Evolutionary conservation across 2,113 vertebrate species (phyloP), one percentile per base, ranked within the genome.

Genomic region (Lampris megalopsis): DNA sequence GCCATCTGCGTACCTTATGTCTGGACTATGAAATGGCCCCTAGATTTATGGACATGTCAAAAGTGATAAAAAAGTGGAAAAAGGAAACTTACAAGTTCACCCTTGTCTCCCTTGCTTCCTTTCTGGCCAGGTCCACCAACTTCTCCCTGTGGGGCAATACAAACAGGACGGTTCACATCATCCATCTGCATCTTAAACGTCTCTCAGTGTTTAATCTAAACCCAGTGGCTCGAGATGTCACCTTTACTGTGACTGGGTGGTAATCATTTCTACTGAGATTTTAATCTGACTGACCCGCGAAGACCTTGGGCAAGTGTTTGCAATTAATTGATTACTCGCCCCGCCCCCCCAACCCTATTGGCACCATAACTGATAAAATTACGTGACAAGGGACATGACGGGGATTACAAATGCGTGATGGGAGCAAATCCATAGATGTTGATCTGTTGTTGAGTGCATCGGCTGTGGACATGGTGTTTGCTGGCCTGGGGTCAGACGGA

Each of bases 101-200:
- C 97, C 87, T 98, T 98, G 94, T 97, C 97, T 53, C 95, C 97
- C 92, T 99, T 99, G 87, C 96, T 95, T 75, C 98, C 98, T 85
- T 99, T 99, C 84, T 99, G 98, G 68, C 98, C 97, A 0, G 97
- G 96, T 85, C 97, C 97, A 57, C 97, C 98, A 56, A 98, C 97
- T 94, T 99, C 97, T 88, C 98, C 98, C 97, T 99, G 91, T 42
- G 85, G 80, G 37, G 69, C 11, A 42, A 63, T 8, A 80, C 43
- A 88, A 93, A 83, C 69, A 82, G 1, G 68, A 81, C 58, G 75
- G 67, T 11, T 86, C 68, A 87, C 54, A 87, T 71, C 65, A 77
- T 56, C 56, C 24, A 40, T 65, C 24, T 75, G 73, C 57, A 79
- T 83, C 77, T 71, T 69, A 64, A 73, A 75, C 56, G 57, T 6